Evolutionary conservation across 2,797 vertebrate species (phyloP).

Genomic region (Acipenser transmontanus): DNA sequence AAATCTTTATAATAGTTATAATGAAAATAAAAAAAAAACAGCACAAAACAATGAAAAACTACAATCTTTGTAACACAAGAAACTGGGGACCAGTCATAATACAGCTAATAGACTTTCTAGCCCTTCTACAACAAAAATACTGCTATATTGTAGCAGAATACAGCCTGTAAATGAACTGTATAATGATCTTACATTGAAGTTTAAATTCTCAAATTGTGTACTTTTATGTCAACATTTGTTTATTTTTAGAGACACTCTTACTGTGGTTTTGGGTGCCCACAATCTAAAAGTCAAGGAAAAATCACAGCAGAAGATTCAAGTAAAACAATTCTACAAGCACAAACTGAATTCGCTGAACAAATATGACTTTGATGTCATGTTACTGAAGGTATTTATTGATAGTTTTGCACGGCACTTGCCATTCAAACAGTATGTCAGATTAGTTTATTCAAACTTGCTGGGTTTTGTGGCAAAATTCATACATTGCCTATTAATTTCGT

Average conservation of each 20-base stretch:
- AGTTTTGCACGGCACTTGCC: not conserved
- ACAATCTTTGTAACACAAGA: too few species aligned
- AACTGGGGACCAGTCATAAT: too few species aligned
- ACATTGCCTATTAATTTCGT: too few species aligned
- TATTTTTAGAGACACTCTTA: constrained; percentile 8
- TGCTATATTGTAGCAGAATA: too few species aligned
- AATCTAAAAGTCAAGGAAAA: constrained; percentile 33
- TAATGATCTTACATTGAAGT: too few species aligned
- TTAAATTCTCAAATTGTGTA: not conserved
- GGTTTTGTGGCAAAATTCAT: too few species aligned
- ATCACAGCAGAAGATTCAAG: constrained; percentile 41
- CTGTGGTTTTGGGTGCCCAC: constrained; percentile 52
- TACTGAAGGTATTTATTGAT: constrained; percentile 46
- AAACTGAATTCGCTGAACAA: constrained; percentile 4
- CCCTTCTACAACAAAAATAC: too few species aligned
- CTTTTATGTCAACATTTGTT: not conserved
- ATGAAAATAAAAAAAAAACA: too few species aligned
- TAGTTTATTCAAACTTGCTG: not conserved
- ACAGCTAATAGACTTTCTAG: too few species aligned
- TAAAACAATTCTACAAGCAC: constrained; percentile 29
- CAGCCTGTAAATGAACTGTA: too few species aligned
- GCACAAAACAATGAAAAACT: too few species aligned
- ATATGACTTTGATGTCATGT: constrained; percentile 45
- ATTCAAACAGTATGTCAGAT: not conserved
- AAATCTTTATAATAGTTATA: too few species aligned